Conservation (phyloP, 2,797 vertebrate genomes). For the Gadopsis marmoratus region DNA sequence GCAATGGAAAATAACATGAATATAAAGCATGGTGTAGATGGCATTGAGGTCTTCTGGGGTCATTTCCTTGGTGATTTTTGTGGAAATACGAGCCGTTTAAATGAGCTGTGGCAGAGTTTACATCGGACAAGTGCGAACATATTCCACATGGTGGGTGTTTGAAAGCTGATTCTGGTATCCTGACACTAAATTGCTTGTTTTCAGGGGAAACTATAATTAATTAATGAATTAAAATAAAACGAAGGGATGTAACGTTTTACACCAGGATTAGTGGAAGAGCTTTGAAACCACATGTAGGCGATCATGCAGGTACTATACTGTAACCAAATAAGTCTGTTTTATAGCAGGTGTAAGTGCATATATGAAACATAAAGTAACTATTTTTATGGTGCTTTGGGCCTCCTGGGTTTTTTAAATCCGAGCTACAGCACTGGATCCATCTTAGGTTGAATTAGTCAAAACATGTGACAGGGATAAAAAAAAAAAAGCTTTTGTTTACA, state of each 20-base stretch:
- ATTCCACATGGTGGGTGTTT: background rate
- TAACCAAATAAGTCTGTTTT: background rate
- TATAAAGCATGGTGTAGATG: background rate
- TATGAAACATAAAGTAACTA: too few relatives aligned
- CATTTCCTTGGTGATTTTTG: background rate
- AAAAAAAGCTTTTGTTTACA: background rate
- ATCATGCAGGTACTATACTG: background rate
- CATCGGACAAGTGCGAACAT: background rate
- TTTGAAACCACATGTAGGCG: background rate
- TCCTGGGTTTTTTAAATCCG: background rate
- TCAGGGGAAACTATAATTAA: too few relatives aligned
- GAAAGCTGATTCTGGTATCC: background rate
- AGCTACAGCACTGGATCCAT: background rate
- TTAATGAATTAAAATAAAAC: background rate
- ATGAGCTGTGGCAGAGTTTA: constrained; percentile 9
- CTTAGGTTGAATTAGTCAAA: background rate
- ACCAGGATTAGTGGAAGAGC: background rate
- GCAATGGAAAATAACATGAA: background rate
- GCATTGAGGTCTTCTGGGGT: constrained; percentile 4
- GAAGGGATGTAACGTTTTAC: background rate
- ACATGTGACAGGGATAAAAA: background rate
- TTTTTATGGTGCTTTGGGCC: background rate
- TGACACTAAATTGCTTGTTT: background rate
- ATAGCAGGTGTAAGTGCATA: background rate
- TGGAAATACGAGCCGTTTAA: background rate